Conservation (phyloP, 2,113 vertebrate genomes). For the Ivindomyrus marchei region DNA sequence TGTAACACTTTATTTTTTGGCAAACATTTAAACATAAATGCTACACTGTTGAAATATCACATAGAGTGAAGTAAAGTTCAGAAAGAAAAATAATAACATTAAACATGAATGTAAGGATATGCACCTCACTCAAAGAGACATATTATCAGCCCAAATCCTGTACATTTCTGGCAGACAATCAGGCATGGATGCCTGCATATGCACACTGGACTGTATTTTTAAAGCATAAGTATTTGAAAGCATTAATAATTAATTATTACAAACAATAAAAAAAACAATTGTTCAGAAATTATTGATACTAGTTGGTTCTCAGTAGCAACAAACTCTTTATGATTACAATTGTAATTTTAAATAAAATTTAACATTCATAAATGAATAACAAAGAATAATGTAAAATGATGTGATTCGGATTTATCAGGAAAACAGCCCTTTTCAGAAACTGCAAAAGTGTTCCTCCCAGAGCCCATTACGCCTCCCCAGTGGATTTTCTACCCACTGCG, state of each 20-base stretch:
- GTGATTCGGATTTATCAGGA: neutral
- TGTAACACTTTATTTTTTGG: neutral
- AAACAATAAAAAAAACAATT: neutral
- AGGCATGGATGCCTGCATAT: no score
- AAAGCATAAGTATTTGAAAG: neutral
- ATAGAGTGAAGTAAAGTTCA: neutral
- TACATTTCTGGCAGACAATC: neutral
- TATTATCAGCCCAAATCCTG: neutral
- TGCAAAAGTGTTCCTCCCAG: neutral
- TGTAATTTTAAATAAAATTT: neutral
- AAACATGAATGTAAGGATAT: neutral
- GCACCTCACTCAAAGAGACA: neutral
- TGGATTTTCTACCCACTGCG: neutral
- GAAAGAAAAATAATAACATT: neutral
- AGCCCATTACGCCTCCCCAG: neutral
- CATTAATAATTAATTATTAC: neutral
- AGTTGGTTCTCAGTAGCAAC: no score
- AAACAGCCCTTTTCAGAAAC: neutral
- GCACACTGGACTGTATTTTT: no score
- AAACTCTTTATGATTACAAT: neutral
- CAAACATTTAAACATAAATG: neutral
- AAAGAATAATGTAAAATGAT: neutral
- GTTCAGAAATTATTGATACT: neutral
- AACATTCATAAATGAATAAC: neutral
- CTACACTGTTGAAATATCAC: neutral